Evolutionary conservation across 2,113 vertebrate genomes (phyloP), one percentile per base, ranked within the genome.

Genomic region (Engraulis encrasicolus): DNA sequence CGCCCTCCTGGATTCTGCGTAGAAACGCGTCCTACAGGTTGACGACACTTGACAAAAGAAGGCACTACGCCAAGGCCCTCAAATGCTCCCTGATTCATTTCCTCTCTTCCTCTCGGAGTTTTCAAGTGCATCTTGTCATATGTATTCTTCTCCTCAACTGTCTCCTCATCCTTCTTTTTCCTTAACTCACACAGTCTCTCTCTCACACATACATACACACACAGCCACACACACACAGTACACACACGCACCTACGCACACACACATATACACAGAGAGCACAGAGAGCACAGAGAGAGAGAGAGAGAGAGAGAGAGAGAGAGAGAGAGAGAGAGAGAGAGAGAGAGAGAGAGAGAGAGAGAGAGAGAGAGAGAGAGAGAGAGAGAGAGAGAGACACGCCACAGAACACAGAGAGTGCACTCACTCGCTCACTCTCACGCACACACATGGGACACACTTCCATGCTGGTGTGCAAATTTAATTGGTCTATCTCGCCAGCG

Each of bases 401-500:
- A n/a, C n/a, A n/a, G n/a, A n/a, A n/a, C n/a, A n/a, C n/a, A n/a
- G n/a, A n/a, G n/a, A n/a, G n/a, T n/a, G n/a, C n/a, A n/a, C n/a
- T n/a, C n/a, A n/a, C n/a, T n/a, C n/a, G 38, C 49, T 34, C 38
- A 54, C 23, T 79, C 84, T 49, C 38, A 71, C 36, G 66, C 50
- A 38, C 80, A 40, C 50, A 81, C 80, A 61, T 11, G 40, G 19
- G 2, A 61, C 52, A 37, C 52, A 52, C 80, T 6, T 11, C 37
- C 50, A 81, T 36, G 20, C 52, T 11, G 66, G 66, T 74, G 66
- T 74, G 66, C 66, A 74, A 31, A 74, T 80, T 80, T 87, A 81
- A 85, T 85, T 83, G 83, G 80, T 77, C 61, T 78, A 85, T 54
- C 78, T 49, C 78, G 86, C 86, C 86, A 78, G 38, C 81, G 81